Evolutionary conservation across 2,888 invertebrate species (phyloP), one percentile per base, ranked within the genome.

Genomic region (Melanargia galathea): DNA sequence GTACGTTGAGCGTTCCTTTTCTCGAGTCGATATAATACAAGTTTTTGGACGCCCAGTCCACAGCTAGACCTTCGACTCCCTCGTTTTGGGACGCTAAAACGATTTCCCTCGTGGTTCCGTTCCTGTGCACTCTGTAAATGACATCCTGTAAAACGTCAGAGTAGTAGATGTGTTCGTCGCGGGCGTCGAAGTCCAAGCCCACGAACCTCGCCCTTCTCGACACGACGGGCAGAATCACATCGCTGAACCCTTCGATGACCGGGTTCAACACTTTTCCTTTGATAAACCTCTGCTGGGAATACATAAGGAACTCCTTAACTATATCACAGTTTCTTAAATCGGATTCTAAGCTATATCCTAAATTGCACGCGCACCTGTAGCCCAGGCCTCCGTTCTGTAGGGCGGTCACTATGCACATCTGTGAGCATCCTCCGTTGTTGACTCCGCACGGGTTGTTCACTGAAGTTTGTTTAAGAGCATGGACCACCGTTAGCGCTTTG

Each of bases 91-190:
- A 98, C 0, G 98, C 98, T 40, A 98, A 83, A 0, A 99, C 97
- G 62, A 97, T 97, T 86, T 97, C 97, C 26, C 95, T 93, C 0
- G 95, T 94, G 0, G 95, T 95, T 51, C 96, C 96, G 73, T 96
- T 96, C 66, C 95, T 92, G 74, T 95, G 95, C 0, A 96, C 95
- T 22, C 96, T 90, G 82, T 97, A 97, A 70, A 98, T 98, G 0
- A 98, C 98, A 82, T 98, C 97, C 86, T 98, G 97, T 20, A 98
- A 92, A 0, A 99, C 98, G 81, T 99, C 99, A 0, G 99, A 99
- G 84, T 98, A 99, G 84, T 99, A 99, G 70, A 99, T 97, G 75
- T 96, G 96, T 75, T 97, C 95, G 72, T 97, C 96, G 57, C 95
- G 92, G 0, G 97, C 95, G 82, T 99, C 98, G 78, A 97, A 99